Percentiles rank a stretch among this genome's conserved stretches.
Conservation (phyloP, 2,113 vertebrate genomes). For the Parus major region DNA sequence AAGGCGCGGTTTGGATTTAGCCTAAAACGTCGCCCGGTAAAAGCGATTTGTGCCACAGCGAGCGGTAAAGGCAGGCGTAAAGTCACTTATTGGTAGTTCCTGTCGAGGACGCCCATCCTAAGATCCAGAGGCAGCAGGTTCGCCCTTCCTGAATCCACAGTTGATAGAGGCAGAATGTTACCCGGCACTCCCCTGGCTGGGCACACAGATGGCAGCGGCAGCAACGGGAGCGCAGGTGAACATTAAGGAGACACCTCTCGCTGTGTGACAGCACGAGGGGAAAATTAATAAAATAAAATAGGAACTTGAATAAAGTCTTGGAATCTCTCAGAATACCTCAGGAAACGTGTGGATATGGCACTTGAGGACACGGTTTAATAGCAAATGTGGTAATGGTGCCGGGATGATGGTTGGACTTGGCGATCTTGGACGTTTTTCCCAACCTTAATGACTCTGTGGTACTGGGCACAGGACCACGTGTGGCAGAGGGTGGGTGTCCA, state of each 20-base stretch:
- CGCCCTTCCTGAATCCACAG: not conserved
- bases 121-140: not conserved
- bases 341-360: not conserved
- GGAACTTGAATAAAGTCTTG: not conserved
- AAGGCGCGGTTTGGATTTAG: not conserved
- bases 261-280: not conserved
- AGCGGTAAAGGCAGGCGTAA: not conserved
- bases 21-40: fast-evolving
- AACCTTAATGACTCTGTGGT: not conserved
- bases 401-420: not conserved
- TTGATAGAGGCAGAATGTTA: not conserved
- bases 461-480: fast-evolving
- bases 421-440: not conserved
- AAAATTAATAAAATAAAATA: not conserved
- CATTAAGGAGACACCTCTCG: not conserved
- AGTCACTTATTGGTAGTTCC: not conserved
- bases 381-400: fast-evolving
- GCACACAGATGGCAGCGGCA: not conserved
- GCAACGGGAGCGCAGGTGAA: not conserved
- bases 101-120: not conserved
- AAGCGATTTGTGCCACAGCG: not conserved
- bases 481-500: not conserved
- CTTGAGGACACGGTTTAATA: not conserved
- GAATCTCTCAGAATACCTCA: not conserved
- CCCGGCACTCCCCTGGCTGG: not conserved